These are phyloP conservation scores for Scomber japonicus DNA, from an alignment of 2,113 vertebrate species.

Conservation along the genomic window DNA sequence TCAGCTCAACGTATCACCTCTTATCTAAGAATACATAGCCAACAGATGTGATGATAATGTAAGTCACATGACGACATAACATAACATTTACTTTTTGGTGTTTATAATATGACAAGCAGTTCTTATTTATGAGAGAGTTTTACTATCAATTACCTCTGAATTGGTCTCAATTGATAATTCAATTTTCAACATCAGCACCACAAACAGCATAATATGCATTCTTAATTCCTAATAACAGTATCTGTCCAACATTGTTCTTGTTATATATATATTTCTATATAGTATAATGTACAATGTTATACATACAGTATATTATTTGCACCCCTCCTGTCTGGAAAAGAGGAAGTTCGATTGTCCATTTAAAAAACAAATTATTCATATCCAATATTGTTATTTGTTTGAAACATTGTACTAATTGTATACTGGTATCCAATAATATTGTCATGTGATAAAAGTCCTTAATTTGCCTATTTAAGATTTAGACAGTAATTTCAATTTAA, in stretches of 20 bases:
- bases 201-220: background rate
- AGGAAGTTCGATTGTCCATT: too few species aligned
- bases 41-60: slow-evolving; percentile 72
- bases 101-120: slow-evolving; percentile 6
- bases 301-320: too few species aligned
- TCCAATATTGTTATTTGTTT: too few species aligned
- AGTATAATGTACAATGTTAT: too few species aligned
- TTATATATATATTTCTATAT: background rate
- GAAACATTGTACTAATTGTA: too few species aligned
- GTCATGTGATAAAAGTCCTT: too few species aligned
- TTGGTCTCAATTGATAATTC: slow-evolving; percentile 19
- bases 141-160: background rate
- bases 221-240: background rate
- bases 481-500: background rate
- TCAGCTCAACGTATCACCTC: slow-evolving; percentile 63
- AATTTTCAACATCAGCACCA: slow-evolving; percentile 17
- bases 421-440: too few species aligned
- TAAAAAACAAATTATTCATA: too few species aligned
- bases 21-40: slow-evolving; percentile 85
- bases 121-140: slow-evolving; percentile 1
- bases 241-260: background rate
- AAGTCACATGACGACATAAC: background rate
- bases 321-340: background rate
- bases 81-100: background rate
- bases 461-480: slow-evolving; percentile 2